Evolutionary conservation across 2,888 invertebrate genomes (phyloP).

Genomic region (Cyaniris semiargus): DNA sequence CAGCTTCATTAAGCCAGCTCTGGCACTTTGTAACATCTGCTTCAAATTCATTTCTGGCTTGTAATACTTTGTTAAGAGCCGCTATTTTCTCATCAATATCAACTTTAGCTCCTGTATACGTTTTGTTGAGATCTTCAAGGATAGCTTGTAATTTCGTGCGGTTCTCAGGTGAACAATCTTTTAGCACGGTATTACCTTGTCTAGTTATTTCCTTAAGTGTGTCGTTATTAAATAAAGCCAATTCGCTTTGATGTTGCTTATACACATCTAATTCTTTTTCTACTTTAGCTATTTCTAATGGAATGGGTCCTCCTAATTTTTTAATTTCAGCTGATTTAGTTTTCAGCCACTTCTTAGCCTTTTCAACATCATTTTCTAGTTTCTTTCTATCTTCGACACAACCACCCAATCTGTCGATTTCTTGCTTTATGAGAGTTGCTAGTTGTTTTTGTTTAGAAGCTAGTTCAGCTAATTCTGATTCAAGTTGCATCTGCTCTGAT

Average conservation of each 20-base stretch:
- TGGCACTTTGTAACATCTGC: slow-evolving; percentile 88
- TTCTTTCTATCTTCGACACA: slow-evolving; percentile 87
- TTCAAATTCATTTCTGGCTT: slow-evolving; percentile 91
- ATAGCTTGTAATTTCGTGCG: slow-evolving; percentile 83
- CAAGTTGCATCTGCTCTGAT: slow-evolving; percentile 89
- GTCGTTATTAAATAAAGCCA: slow-evolving; percentile 88
- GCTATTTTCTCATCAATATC: slow-evolving; percentile 87
- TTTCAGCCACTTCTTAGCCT: slow-evolving; percentile 90
- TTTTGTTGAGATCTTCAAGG: slow-evolving; percentile 84
- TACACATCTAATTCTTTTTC: slow-evolving; percentile 89
- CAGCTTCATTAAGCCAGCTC: slow-evolving; percentile 94
- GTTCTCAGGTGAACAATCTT: slow-evolving; percentile 89
- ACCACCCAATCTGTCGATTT: slow-evolving; percentile 85
- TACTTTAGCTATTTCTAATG: slow-evolving; percentile 89
- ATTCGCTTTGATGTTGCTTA: slow-evolving; percentile 87
- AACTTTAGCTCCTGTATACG: slow-evolving; percentile 86
- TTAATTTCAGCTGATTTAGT: slow-evolving; percentile 87
- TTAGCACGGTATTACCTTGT: slow-evolving; percentile 87
- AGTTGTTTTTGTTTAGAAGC: slow-evolving; percentile 88
- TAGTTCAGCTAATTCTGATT: slow-evolving; percentile 85
- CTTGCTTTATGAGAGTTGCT: slow-evolving; percentile 84
- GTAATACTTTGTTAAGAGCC: slow-evolving; percentile 85
- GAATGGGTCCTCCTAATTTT: slow-evolving; percentile 87
- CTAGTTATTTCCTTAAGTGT: slow-evolving; percentile 88
- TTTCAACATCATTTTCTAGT: slow-evolving; percentile 88